Evolutionary conservation across 2,888 invertebrate genomes (phyloP), one percentile per base, ranked within the genome.

Genomic region (Autographa gamma): DNA sequence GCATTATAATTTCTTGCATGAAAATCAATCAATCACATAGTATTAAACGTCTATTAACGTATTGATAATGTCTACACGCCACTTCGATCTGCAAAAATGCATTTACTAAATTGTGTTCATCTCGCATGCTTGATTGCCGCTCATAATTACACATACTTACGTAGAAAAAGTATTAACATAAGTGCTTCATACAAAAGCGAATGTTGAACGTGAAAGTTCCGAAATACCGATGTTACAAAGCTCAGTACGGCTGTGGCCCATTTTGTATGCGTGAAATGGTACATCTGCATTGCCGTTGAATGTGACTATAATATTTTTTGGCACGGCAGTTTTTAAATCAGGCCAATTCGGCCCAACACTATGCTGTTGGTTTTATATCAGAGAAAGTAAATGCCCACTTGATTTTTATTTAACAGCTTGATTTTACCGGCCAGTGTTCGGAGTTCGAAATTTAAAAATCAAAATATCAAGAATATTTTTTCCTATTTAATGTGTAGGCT

Each of bases 281-380:
- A 91, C 93, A 93, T 93, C 93, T 94, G 93, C 93, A 94, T 88
- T 93, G 93, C 91, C 86, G 93, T 82, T 86, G 86, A 89, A 90
- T 87, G 88, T 89, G 84, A 86, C 78, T 82, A 82, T 85, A 80
- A 89, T 91, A 90, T 91, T 93, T 38, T 92, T 93, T 94, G 92
- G 93, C 92, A 91, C 89, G 83, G 78, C 83, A 77, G 76, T 86
- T 85, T 88, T 86, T 85, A 88, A 91, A 89, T 87, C 85, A 86
- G 88, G 86, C 87, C 90, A 89, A 88, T 87, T 75, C 68, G 60
- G 69, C 64, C 69, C 73, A 76, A 74, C 68, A 78, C 77, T 74
- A 79, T 82, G 79, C 73, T 67, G 72, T 54, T 69, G 67, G 63
- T 68, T 72, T 73, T 60, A 66, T 41, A 25, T 54, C 16, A 43